Percentiles rank a stretch among this genome's conserved stretches.
These are phyloP conservation scores for Drosophila merina DNA, from an alignment of 2,888 invertebrate genomes.

Conservation along the genomic window DNA sequence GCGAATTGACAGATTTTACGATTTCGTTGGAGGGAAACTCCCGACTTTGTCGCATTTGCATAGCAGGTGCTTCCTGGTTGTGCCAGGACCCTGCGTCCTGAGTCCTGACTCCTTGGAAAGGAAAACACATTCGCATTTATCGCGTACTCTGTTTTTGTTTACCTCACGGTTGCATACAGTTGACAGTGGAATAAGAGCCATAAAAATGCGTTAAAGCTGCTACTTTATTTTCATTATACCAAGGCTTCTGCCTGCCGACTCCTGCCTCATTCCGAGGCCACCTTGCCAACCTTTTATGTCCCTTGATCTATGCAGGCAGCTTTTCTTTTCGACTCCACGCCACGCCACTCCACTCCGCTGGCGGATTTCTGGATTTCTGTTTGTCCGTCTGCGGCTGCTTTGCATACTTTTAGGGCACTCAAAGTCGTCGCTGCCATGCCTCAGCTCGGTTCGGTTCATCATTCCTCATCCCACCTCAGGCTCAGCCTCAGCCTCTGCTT, in stretches of 20 bases:
- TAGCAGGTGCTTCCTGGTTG: conserved; percentile 48
- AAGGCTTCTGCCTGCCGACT: conserved; percentile 10
- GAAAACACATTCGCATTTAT: conserved; percentile 26
- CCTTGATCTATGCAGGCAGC: conserved; percentile 56
- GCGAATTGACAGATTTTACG: conserved; percentile 73
- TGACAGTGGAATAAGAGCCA: conserved; percentile 71
- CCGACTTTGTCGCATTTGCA: conserved; percentile 59
- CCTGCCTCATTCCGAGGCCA: background rate
- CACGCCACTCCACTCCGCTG: background rate
- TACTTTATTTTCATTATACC: conserved; percentile 73
- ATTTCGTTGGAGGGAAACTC: conserved; percentile 29
- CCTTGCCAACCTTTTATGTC: conserved; percentile 34
- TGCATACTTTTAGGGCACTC: conserved; percentile 71
- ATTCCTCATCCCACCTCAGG: background rate
- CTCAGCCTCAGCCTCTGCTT: background rate
- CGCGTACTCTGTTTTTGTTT: conserved; percentile 30
- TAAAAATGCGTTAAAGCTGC: conserved; percentile 77
- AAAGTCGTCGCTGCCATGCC: conserved; percentile 48
- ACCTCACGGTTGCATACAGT: conserved; percentile 24
- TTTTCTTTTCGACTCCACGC: background rate
- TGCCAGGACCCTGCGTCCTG: background rate
- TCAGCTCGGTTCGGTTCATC: background rate
- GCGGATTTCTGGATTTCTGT: conserved; percentile 10
- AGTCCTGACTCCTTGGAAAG: conserved; percentile 12
- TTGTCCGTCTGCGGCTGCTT: conserved; percentile 50